Conservation (phyloP, 1,140 invertebrate species). For the Triops cancriformis region DNA sequence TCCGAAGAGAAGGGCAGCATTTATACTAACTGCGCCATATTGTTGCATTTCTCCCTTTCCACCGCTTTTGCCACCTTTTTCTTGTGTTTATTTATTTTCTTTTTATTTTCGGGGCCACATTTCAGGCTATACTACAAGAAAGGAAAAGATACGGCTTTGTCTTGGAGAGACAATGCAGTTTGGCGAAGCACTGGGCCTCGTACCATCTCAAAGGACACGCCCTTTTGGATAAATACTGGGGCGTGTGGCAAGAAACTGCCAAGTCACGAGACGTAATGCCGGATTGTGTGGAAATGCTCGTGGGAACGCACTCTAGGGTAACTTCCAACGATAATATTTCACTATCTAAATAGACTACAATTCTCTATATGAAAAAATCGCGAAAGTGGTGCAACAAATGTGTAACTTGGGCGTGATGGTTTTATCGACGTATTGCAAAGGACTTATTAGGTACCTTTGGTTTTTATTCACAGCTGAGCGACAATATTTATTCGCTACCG, state of each 20-base stretch:
- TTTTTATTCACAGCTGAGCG: neutral
- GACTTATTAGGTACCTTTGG: neutral
- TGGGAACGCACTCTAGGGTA: constrained; percentile 19
- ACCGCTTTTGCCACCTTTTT: neutral
- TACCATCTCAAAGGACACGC: constrained; percentile 70
- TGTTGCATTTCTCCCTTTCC: neutral
- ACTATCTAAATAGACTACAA: neutral
- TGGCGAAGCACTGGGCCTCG: constrained; percentile 83
- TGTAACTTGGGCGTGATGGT: too few species aligned
- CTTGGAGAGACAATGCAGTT: constrained; percentile 77
- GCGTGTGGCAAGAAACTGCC: constrained; percentile 80
- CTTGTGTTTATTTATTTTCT: neutral
- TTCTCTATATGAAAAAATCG: too few species aligned
- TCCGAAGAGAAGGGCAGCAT: neutral
- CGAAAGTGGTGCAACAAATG: too few species aligned
- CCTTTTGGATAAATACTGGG: constrained; percentile 66
- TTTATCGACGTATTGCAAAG: neutral
- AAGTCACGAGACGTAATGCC: constrained; percentile 73
- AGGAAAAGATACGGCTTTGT: constrained; percentile 85
- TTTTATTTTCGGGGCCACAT: constrained; percentile 28
- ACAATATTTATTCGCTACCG: neutral
- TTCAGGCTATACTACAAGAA: constrained; percentile 86
- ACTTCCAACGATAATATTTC: neutral
- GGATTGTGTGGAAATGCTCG: constrained; percentile 39
- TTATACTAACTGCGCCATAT: neutral